Evolutionary conservation across 2,113 vertebrate species (phyloP), one percentile per base, ranked within the genome.

Genomic region (Nymphicus hollandicus): DNA sequence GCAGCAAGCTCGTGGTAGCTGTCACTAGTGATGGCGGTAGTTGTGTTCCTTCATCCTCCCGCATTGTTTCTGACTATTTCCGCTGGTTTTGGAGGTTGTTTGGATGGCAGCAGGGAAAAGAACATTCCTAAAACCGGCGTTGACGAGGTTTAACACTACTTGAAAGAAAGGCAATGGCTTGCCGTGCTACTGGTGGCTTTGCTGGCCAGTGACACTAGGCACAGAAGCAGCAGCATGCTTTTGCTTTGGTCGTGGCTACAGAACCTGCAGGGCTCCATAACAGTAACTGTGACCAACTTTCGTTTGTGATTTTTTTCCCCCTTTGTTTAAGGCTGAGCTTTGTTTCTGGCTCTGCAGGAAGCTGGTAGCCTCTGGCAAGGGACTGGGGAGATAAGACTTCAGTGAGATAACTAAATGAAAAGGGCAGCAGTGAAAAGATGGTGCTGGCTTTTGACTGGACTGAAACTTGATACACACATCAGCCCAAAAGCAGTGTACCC

Each of bases 351-450:
- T 93, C 96, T 56, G 96, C 93, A 76, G 93, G 96, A 89, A 92
- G 88, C 93, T 96, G 88, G 95, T 93, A 93, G 93, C 96, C 95
- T 97, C 76, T 96, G 93, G 93, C 96, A 97, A 94, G 91, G 92
- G 95, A 93, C 95, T 96, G 92, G 86, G 86, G 93, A 96, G 96
- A 93, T 89, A 86, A 95, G 96, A 96, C 95, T 97, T 93, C 93
- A 97, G 86, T 95, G 89, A 94, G 93, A 93, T 86, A 95, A 93
- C 96, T 94, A 63, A 96, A 93, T 97, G 96, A 96, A 97, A 96
- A 96, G 93, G 96, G 88, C 95, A 97, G 96, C 95, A 96, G 86
- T 96, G 96, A 97, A 97, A 96, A 96, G 91, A 93, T 96, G 91
- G 88, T 94, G 95, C 91, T 33, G 77, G 93, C 91, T 97, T 97